A percentile compares a stretch with the other conserved stretches of the same genome.
Evolutionary conservation across 2,888 invertebrate species (phyloP).

Genomic region (Conistra vaccinii): DNA sequence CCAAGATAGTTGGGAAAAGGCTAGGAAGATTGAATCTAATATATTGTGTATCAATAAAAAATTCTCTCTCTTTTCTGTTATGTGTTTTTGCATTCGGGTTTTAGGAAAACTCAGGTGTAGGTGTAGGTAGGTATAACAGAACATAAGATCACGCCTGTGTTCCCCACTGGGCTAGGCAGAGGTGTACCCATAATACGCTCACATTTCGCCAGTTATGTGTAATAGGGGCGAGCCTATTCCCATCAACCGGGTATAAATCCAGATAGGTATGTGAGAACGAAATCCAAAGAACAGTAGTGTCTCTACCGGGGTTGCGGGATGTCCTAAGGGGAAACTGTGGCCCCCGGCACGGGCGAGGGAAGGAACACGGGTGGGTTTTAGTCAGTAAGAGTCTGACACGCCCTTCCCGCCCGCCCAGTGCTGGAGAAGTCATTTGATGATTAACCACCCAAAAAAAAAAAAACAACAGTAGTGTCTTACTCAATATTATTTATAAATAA

Average conservation of each 20-base stretch:
- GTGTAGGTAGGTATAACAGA: not conserved
- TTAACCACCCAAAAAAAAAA: too few species aligned
- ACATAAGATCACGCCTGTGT: not conserved
- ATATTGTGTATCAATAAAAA: not conserved
- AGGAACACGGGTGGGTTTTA: too few species aligned
- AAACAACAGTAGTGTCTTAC: constrained; percentile 1
- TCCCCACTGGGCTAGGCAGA: not conserved
- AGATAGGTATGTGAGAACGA: not conserved
- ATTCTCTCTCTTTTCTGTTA: too few species aligned
- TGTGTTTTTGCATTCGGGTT: too few species aligned
- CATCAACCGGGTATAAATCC: not conserved
- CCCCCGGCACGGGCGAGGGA: too few species aligned
- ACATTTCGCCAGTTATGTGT: not conserved
- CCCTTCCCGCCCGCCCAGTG: too few species aligned
- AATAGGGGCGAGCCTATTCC: not conserved
- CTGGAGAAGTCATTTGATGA: too few species aligned
- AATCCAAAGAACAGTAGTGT: constrained; percentile 6
- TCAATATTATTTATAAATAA: not conserved
- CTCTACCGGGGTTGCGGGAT: too few species aligned
- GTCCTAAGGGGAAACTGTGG: too few species aligned
- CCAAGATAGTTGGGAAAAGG: too few species aligned
- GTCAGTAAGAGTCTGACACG: too few species aligned
- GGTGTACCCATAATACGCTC: not conserved
- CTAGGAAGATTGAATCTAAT: not conserved
- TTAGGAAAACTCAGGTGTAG: constrained; percentile 1